Evolutionary conservation across 1,140 invertebrate species (phyloP).

Genomic region (Helicorthomorpha holstii): DNA sequence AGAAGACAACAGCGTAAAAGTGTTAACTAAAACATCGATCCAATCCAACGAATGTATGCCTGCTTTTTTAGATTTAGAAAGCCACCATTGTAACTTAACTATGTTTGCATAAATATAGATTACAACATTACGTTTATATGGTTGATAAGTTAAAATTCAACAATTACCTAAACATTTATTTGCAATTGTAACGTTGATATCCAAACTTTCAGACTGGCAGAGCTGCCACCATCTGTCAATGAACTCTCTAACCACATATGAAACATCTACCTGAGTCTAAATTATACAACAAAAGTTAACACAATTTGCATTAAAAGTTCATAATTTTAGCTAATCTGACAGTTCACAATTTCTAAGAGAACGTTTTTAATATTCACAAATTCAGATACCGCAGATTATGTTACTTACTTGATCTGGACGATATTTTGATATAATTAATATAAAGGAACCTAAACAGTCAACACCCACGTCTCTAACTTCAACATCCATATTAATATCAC

Average conservation of each 20-base stretch:
- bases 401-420: constrained; percentile 36
- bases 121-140: no score
- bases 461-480: constrained; percentile 28
- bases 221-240: no score
- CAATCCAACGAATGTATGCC: no score
- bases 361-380: background rate
- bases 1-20: background rate
- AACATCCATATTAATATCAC: constrained; percentile 22
- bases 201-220: no score
- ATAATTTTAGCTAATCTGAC: background rate
- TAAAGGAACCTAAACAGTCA: constrained; percentile 37
- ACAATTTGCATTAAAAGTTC: background rate
- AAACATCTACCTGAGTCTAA: background rate
- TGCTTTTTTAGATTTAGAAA: no score
- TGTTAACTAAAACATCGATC: no score
- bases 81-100: no score
- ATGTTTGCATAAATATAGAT: no score
- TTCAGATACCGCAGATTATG: background rate
- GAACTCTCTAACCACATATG: background rate
- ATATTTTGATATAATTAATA: constrained; percentile 34
- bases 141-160: no score
- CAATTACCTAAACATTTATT: no score
- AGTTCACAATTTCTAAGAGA: background rate
- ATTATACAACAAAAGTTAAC: background rate
- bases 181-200: no score